Evolutionary conservation across 2,113 vertebrate species (phyloP).

Genomic region (Jacana jacana): DNA sequence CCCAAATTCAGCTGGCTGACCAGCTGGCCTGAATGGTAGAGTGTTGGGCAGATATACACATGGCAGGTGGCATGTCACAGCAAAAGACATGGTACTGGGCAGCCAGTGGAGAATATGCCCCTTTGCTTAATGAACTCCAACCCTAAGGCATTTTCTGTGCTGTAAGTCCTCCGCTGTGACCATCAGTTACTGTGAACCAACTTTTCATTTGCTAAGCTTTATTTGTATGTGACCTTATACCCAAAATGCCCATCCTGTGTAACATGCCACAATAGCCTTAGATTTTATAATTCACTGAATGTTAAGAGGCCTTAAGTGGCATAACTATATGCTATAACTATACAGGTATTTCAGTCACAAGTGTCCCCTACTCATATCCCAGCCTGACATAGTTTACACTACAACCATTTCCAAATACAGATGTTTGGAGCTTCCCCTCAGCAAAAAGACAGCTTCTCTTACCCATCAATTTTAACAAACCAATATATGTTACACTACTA

Average conservation of each 20-base stretch:
- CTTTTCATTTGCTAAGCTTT: not conserved
- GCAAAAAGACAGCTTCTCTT: not conserved
- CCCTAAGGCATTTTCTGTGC: not conserved
- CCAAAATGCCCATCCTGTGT: not conserved
- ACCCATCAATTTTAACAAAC: not conserved
- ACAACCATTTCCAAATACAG: not conserved
- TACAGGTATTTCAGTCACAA: not conserved
- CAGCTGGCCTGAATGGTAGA: not conserved
- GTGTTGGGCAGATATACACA: rapidly evolving
- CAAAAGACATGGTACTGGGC: not conserved
- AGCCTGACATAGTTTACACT: not conserved
- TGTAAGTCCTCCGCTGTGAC: not conserved
- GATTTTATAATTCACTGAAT: not conserved
- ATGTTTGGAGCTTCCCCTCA: not conserved
- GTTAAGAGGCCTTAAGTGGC: not conserved
- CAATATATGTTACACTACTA: not conserved
- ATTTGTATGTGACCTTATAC: not conserved
- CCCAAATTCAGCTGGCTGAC: not conserved
- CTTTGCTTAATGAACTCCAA: not conserved
- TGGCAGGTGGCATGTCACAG: not conserved
- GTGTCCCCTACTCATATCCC: not conserved
- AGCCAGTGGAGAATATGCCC: not conserved
- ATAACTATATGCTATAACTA: not conserved
- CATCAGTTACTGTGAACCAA: not conserved
- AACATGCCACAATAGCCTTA: not conserved